These are phyloP conservation scores for Tiliqua scincoides DNA, from an alignment of 2,113 vertebrate genomes.

Conservation along the genomic window DNA sequence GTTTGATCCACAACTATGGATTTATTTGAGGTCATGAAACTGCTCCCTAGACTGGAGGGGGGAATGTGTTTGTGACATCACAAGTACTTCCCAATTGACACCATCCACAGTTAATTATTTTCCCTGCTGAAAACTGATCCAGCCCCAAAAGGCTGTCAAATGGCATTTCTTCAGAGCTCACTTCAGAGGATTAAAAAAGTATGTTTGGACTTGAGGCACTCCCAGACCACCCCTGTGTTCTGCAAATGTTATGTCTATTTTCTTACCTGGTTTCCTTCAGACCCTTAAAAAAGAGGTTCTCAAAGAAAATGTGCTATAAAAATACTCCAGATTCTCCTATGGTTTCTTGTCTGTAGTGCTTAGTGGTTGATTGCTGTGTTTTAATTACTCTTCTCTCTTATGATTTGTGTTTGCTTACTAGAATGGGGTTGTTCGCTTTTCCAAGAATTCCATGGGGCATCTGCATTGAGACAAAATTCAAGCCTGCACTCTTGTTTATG, in stretches of 20 bases:
- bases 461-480: constrained; percentile 16
- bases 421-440: constrained; percentile 15
- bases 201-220: neutral
- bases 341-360: neutral
- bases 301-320: neutral
- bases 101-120: neutral
- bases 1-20: neutral
- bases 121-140: neutral
- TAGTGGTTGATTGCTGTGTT: neutral
- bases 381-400: neutral
- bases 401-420: neutral
- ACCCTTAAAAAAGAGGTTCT: neutral
- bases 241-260: neutral
- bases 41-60: neutral
- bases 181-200: neutral
- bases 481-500: neutral
- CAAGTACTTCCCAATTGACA: neutral
- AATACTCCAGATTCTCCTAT: neutral
- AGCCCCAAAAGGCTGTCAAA: neutral
- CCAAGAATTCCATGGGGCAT: constrained; percentile 12
- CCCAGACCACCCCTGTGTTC: neutral
- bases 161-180: neutral
- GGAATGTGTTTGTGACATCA: neutral
- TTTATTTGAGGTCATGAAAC: neutral
- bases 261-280: neutral